phyloP scores from a whole-genome alignment of 2,888 invertebrate genomes.

The Rhaphigaster nebulosa region DNA sequence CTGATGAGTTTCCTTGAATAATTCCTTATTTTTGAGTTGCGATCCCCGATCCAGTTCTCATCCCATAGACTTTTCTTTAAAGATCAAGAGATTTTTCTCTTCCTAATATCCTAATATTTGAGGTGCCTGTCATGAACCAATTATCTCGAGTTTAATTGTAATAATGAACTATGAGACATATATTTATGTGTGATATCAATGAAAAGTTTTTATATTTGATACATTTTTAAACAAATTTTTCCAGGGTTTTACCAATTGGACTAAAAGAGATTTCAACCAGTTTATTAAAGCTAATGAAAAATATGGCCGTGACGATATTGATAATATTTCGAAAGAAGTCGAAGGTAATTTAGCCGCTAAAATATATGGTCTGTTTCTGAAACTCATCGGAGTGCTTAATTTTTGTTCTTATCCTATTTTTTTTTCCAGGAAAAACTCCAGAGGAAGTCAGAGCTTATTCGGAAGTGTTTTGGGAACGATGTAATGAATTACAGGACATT shows the following conservation, averaged over 20 bases:
- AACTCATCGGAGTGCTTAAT: not conserved
- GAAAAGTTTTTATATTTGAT: not conserved
- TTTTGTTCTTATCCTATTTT: not conserved
- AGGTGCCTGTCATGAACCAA: too few relatives aligned
- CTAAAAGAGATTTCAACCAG: constrained; percentile 97
- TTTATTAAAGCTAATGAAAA: constrained; percentile 99
- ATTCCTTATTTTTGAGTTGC: too few relatives aligned
- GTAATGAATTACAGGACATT: constrained; percentile 96
- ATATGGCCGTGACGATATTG: constrained; percentile 97
- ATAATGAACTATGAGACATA: not conserved
- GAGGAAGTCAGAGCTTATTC: constrained; percentile 98
- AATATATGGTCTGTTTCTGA: not conserved
- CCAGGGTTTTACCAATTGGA: constrained; percentile 96
- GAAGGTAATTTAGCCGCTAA: constrained; percentile 76
- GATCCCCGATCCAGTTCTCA: too few relatives aligned
- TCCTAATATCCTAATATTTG: too few relatives aligned
- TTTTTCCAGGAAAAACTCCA: constrained; percentile 82
- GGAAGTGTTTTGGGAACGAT: constrained; percentile 97
- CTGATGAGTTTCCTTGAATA: too few relatives aligned
- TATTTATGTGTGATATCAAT: not conserved
- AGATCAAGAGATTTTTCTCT: too few relatives aligned
- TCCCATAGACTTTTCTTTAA: too few relatives aligned
- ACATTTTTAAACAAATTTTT: too few relatives aligned
- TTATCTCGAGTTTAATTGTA: too few relatives aligned
- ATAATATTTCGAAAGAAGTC: constrained; percentile 96